phyloP scores from a whole-genome alignment of 1,140 invertebrate genomes.

The Micrasema minimum region DNA sequence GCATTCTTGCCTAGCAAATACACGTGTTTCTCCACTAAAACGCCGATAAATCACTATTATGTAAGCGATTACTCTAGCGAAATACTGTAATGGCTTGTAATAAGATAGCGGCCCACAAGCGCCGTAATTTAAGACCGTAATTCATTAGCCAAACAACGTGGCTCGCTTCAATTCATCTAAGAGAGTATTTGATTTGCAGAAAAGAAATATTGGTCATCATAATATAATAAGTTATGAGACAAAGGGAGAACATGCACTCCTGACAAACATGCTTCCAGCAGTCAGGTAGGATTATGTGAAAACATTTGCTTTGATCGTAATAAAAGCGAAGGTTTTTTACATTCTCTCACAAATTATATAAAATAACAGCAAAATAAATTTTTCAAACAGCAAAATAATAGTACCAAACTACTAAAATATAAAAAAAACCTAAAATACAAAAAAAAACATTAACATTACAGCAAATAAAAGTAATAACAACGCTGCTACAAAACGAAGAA shows the following conservation, averaged over 20 bases:
- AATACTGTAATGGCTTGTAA: slow-evolving; percentile 33
- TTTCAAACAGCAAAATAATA: not conserved
- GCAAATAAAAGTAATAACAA: slow-evolving; percentile 25
- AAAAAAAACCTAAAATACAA: slow-evolving; percentile 27
- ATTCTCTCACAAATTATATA: not conserved
- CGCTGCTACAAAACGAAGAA: slow-evolving; percentile 18
- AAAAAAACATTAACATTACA: slow-evolving; percentile 11
- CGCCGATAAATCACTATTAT: slow-evolving; percentile 36
- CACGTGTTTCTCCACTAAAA: slow-evolving; percentile 26
- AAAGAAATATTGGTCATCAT: slow-evolving; percentile 51
- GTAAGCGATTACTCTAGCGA: slow-evolving; percentile 33
- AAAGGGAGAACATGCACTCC: slow-evolving; percentile 37
- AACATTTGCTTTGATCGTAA: not conserved
- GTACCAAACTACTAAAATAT: slow-evolving; percentile 18
- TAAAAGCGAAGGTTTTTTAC: not conserved
- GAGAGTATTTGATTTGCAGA: slow-evolving; percentile 50
- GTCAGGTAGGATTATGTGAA: slow-evolving; percentile 9
- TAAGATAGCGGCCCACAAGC: slow-evolving; percentile 32
- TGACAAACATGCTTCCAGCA: slow-evolving; percentile 8
- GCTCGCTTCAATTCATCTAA: slow-evolving; percentile 40
- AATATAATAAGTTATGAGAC: slow-evolving; percentile 26
- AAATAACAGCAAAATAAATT: not conserved
- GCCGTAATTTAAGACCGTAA: slow-evolving; percentile 38
- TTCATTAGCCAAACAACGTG: slow-evolving; percentile 47
- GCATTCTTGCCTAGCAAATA: slow-evolving; percentile 11